Base-by-base conservation (phyloP, 2,113 vertebrate species). In the Acanthochromis polyacanthus region DNA sequence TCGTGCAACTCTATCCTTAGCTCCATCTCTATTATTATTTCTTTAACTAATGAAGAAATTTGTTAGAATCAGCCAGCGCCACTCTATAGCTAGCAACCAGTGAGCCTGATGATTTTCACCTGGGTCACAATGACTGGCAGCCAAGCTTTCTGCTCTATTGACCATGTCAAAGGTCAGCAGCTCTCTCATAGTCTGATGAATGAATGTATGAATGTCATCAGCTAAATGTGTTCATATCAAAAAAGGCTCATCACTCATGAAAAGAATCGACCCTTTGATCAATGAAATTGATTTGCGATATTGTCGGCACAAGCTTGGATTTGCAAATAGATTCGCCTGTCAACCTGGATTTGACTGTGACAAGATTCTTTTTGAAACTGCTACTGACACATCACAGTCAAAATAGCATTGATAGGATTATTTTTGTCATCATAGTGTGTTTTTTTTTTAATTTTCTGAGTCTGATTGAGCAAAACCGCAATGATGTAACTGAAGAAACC, bases 161-260 rank as follows among this genome's bases (percentile, higher is more conserved):
- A 77, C 28, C 3, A 25, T 73, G 84, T 80, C 88, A 83, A 32
- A 70, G 86, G 72, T 85, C 83, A 53, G 3, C 12, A 28, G 77
- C 55, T 20, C 61, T 58, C 43, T 40, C 28, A 15, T 0, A 40
- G 51, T 61, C 38, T 56, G 59, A 81, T 10, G n/a, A 82, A 60
- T 43, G 71, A 61, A 19, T 76, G 5, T 71, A 9, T 4, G 52
- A 76, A n/a, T 80, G 64, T 43, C 80, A 86, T 89, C 76, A 90
- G 60, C 68, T 80, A 77, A 83, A 48, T 78, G 85, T 40, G 1
- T 25, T 32, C 32, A 7, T 61, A 69, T 63, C 25, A 70, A 78
- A 81, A 88, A 59, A 64, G 61, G 32, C 63, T 36, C 22, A 61
- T 66, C 75, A 48, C 23, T 67, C 19, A 32, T 28, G 28, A 68